Percentiles rank a stretch among this genome's conserved stretches.
phyloP scores from a whole-genome alignment of 2,888 invertebrate species.

The Diarsia mendica region DNA sequence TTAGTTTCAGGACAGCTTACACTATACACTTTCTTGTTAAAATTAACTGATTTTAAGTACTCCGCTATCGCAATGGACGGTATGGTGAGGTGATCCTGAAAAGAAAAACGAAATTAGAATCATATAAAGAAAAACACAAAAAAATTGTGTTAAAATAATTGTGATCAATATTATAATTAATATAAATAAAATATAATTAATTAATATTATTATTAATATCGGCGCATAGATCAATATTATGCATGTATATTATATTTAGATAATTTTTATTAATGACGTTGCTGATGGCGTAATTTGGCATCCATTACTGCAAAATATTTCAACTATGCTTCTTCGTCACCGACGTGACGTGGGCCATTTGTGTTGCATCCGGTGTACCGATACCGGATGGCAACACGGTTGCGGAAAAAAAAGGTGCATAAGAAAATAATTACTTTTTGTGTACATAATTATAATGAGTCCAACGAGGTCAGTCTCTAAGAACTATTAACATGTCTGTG shows the following conservation, averaged over 20 bases:
- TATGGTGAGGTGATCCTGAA: constrained; percentile 85
- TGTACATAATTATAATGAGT: too few relatives aligned
- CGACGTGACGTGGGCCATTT: too few relatives aligned
- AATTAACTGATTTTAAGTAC: constrained; percentile 88
- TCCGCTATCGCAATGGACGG: constrained; percentile 88
- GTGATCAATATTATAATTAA: too few relatives aligned
- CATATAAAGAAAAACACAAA: background rate
- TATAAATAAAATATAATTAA: too few relatives aligned
- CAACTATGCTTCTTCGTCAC: too few relatives aligned
- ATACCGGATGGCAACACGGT: background rate
- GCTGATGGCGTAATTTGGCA: background rate
- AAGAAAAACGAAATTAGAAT: constrained; percentile 51
- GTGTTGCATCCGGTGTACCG: too few relatives aligned
- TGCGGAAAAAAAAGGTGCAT: background rate
- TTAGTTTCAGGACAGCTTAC: constrained; percentile 82
- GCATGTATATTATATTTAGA: too few relatives aligned
- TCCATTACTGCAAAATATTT: background rate
- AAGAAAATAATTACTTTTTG: background rate
- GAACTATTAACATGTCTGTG: too few relatives aligned
- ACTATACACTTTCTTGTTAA: constrained; percentile 87
- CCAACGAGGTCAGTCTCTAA: too few relatives aligned
- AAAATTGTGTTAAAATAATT: background rate
- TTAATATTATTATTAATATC: too few relatives aligned
- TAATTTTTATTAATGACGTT: background rate
- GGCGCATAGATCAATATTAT: too few relatives aligned